Base-by-base conservation (phyloP, 2,113 vertebrate genomes). In the Sceloporus undulatus region DNA sequence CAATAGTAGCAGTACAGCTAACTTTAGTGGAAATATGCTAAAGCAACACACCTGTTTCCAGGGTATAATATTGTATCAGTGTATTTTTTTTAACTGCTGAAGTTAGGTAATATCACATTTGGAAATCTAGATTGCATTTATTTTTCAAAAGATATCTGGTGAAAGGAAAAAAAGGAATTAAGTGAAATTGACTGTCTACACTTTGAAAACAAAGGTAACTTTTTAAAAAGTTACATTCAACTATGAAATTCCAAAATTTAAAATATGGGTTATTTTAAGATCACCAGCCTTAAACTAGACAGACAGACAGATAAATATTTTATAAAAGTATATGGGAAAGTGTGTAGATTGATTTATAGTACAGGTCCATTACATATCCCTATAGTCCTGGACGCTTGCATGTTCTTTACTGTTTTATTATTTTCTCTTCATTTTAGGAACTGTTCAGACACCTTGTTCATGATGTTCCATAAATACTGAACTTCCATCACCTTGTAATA, bases 21-120 rank as follows among this genome's bases (percentile, higher is more conserved):
- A 78, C 80, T 82, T 93, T 11, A 70, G 85, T 88, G 88, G 79
- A 87, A 89, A 73, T 83, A 92, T 86, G 10, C 84, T 89, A 85
- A 73, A 91, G 86, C 27, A 56, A n/a, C 1, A 34, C 5, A 14
- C 18, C 52, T 18, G 87, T 85, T 85, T 54, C 71, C 29, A 38
- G 27, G 23, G 1, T 9, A 71, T n/a, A 54, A 1, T 13, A 11
- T 11, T 48, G 29, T 1, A n/a, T 40, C 38, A n/a, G 29, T 84
- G 52, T 5, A 38, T 59, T 74, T 48, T 25, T 65, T 70, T 52
- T n/a, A 71, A 34, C 11, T 29, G 25, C 3, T 14, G n/a, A 84
- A 54, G 13, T 84, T 21, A 21, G 73, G 52, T 23, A 74, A 56
- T 74, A 73, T 13, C 48, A 56, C 14, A 73, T 84, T 56, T 56